phyloP scores from a whole-genome alignment of 2,888 invertebrate genomes.

The Drosophila pseudotakahashii region DNA sequence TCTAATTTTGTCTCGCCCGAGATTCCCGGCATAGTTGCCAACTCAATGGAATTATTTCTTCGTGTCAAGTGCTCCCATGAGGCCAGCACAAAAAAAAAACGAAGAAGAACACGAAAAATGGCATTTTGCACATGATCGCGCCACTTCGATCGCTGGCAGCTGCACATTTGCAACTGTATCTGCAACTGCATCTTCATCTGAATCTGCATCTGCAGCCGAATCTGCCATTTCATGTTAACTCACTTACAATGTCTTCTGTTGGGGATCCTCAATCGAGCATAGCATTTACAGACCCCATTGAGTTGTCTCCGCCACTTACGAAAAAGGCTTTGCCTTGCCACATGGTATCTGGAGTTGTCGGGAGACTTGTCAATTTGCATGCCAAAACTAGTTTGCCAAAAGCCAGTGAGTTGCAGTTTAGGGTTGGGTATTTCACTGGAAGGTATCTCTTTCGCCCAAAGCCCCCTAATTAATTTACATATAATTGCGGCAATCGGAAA shows the following conservation, averaged over 20 bases:
- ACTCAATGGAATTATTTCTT: slow-evolving; percentile 81
- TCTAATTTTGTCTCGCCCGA: slow-evolving; percentile 82
- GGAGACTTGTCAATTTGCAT: slow-evolving; percentile 37
- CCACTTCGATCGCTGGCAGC: slow-evolving; percentile 60
- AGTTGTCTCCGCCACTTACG: slow-evolving; percentile 60
- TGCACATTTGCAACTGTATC: slow-evolving; percentile 41
- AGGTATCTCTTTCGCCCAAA: slow-evolving; percentile 10
- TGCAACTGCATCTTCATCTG: slow-evolving; percentile 30
- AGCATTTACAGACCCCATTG: slow-evolving; percentile 72
- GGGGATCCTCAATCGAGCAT: slow-evolving; percentile 75
- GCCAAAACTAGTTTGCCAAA: slow-evolving; percentile 36
- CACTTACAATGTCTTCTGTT: slow-evolving; percentile 9
- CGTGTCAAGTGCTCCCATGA: slow-evolving; percentile 75
- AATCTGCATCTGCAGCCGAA: slow-evolving; percentile 35
- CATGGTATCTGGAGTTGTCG: slow-evolving; percentile 34
- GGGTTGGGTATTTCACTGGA: slow-evolving; percentile 1
- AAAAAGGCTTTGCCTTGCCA: slow-evolving; percentile 30
- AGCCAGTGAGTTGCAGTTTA: not conserved
- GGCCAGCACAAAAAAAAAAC: not conserved
- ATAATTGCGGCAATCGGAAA: slow-evolving; percentile 38
- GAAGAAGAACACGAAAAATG: not conserved
- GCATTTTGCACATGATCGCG: slow-evolving; percentile 49
- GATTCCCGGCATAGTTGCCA: slow-evolving; percentile 82
- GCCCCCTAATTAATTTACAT: slow-evolving; percentile 42
- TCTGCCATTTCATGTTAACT: slow-evolving; percentile 40